A percentile compares a stretch with the other conserved stretches of the same genome.
Conservation (phyloP, 2,888 invertebrate species). For the Metopia argyrocephala region DNA sequence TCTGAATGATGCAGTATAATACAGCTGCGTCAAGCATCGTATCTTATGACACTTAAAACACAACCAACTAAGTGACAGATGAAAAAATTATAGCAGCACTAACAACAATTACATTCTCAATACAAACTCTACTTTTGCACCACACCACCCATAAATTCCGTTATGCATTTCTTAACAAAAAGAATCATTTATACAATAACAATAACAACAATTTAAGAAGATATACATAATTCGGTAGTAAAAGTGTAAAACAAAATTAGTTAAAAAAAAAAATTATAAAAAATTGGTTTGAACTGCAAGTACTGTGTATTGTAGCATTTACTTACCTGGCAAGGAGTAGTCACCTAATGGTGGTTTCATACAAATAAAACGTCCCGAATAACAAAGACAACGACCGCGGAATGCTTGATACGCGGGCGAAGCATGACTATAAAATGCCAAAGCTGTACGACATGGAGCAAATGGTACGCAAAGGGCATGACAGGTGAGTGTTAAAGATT, state of each 20-base stretch:
- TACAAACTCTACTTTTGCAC: slow-evolving; percentile 6
- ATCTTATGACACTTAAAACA: slow-evolving; percentile 22
- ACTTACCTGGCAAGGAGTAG: slow-evolving; percentile 78
- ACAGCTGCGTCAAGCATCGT: slow-evolving; percentile 39
- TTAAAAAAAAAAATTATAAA: slow-evolving; percentile 17
- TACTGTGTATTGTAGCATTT: neutral
- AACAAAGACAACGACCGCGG: slow-evolving; percentile 92
- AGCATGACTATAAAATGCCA: slow-evolving; percentile 93
- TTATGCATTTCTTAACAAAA: neutral
- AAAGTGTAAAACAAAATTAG: neutral
- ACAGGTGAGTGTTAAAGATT: slow-evolving; percentile 87
- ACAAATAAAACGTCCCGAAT: slow-evolving; percentile 94
- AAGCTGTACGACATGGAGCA: slow-evolving; percentile 91
- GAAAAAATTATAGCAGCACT: neutral
- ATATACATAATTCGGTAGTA: neutral
- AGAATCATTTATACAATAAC: slow-evolving; percentile 11
- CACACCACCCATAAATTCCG: neutral
- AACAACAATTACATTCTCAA: neutral
- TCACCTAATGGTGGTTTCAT: slow-evolving; percentile 89
- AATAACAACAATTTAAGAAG: slow-evolving; percentile 1
- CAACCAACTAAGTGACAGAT: slow-evolving; percentile 14
- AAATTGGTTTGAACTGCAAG: slow-evolving; percentile 17
- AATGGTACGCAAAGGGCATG: slow-evolving; percentile 93
- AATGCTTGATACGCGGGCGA: slow-evolving; percentile 94
- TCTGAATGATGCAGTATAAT: slow-evolving; percentile 34